Conservation (phyloP, 2,113 vertebrate genomes). For the Syrrhaptes paradoxus region DNA sequence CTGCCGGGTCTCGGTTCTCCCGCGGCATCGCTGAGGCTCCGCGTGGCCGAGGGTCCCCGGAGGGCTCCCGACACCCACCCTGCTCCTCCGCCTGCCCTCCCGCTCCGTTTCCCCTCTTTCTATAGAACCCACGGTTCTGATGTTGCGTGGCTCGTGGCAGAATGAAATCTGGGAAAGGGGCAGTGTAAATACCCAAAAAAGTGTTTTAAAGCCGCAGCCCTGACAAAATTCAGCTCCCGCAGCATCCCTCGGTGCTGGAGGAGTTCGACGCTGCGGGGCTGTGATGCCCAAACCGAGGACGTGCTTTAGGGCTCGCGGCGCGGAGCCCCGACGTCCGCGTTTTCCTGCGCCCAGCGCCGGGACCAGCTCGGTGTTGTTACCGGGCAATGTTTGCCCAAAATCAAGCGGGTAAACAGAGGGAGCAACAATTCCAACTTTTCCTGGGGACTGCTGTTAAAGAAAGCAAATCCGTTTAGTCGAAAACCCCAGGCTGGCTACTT, state of each 20-base stretch:
- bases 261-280: background rate
- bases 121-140: background rate
- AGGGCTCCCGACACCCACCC: background rate
- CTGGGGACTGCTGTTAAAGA: background rate
- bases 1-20: background rate
- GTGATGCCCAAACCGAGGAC: background rate
- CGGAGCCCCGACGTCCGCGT: rapidly evolving
- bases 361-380: background rate
- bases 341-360: background rate
- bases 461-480: background rate
- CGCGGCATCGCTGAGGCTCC: rapidly evolving
- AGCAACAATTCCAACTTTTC: background rate
- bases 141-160: background rate
- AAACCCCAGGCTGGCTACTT: background rate
- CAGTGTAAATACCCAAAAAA: background rate
- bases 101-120: background rate
- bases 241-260: background rate
- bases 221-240: background rate
- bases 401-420: background rate
- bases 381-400: background rate
- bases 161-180: background rate
- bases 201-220: background rate
- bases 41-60: rapidly evolving
- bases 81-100: background rate
- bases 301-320: background rate